Evolutionary conservation across 2,888 invertebrate genomes (phyloP), one percentile per base, ranked within the genome.

Genomic region (Campoplex capitator): DNA sequence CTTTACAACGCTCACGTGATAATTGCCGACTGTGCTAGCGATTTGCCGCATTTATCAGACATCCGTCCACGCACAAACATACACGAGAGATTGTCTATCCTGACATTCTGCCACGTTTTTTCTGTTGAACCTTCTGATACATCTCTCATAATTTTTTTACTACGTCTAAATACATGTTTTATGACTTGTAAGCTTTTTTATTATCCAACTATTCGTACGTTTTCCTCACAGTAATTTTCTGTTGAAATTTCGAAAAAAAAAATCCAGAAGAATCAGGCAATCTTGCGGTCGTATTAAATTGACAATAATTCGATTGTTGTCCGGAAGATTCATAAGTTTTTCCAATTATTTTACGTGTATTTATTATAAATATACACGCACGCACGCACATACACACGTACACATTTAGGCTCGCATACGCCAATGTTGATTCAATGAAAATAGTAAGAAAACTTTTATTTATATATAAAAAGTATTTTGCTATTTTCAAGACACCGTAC

Each of bases 1-100:
- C 54, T 81, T 85, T 75, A 62, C 78, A 85, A 77, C 85, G 73
- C 67, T 78, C 58, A 74, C 28, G 56, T 70, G 70, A 83, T 76
- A 80, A 80, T 80, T 83, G 76, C 80, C 62, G 58, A 54, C 45
- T 79, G 74, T 58, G 16, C 51, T 23, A 35, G 70, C 38, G 76
- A 76, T 83, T 83, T 68, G 74, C 75, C 45, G 58, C 58, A 71
- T 76, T 38, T 32, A 83, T 70, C 58, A 38, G 58, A 68, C 45
- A 76, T 68, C 32, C 54, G 23, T 68, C 42, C 56, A 35, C 18
- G 73, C 62, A 73, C 35, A 18, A 32, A 67, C 38, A 68, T 28
- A 51, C 38, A 18, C 23, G 32, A 35, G 45, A n/a, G 7, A 80
- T 73, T 28, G 35, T 62, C 48, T 65, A 35, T 28, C 48, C 65